Percentiles rank a stretch among this genome's conserved stretches.
Conservation (phyloP, 2,888 invertebrate genomes). For the Leucoptera coffeella region DNA sequence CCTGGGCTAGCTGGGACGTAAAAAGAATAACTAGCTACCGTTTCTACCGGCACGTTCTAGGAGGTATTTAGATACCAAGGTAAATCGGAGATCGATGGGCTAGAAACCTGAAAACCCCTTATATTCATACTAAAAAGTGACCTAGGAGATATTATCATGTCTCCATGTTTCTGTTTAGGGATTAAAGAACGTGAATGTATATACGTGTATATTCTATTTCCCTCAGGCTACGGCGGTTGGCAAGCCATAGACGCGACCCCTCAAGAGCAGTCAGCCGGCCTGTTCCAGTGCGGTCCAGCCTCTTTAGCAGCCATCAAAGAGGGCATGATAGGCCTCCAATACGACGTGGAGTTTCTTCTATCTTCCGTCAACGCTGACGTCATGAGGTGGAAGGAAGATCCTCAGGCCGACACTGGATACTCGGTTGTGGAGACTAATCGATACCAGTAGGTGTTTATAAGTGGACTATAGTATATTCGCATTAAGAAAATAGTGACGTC, state of each 20-base stretch:
- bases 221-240: conserved; percentile 77
- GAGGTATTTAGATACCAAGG: too few relatives aligned
- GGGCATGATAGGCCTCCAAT: conserved; percentile 68
- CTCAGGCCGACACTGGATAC: conserved; percentile 56
- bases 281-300: conserved; percentile 75
- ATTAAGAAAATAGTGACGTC: too few relatives aligned
- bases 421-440: conserved; percentile 65
- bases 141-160: too few relatives aligned
- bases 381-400: conserved; percentile 70
- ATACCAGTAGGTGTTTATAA: conserved; percentile 65
- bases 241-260: conserved; percentile 84
- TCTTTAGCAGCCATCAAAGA: conserved; percentile 71
- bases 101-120: too few relatives aligned
- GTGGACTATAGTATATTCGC: too few relatives aligned
- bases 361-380: conserved; percentile 81
- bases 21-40: too few relatives aligned
- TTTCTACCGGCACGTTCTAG: too few relatives aligned
- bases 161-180: too few relatives aligned
- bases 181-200: too few relatives aligned
- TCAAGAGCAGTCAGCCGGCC: conserved; percentile 67
- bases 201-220: conserved; percentile 1
- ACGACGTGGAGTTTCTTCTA: conserved; percentile 72
- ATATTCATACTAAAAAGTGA: too few relatives aligned
- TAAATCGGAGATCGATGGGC: too few relatives aligned
- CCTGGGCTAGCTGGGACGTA: too few relatives aligned